phyloP scores from a whole-genome alignment of 2,797 vertebrate genomes.

The Phrynocephalus guinanensis region DNA sequence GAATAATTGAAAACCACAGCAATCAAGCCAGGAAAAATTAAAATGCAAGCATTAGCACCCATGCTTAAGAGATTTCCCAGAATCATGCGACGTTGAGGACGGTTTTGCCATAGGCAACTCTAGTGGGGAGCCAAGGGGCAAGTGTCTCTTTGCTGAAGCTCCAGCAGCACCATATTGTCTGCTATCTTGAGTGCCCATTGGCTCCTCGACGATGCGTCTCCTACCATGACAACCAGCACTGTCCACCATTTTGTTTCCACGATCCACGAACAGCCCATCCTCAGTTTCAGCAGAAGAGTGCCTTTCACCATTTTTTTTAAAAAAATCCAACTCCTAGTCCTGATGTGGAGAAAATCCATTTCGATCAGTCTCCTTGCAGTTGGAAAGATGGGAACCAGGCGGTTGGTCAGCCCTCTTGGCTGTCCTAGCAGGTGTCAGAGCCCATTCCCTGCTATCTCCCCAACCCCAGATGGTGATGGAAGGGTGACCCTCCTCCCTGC shows the following conservation, averaged over 20 bases:
- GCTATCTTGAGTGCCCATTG: not conserved
- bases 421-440: not conserved
- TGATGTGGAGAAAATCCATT: not conserved
- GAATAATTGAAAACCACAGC: conserved; percentile 22
- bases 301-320: not conserved
- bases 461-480: not conserved
- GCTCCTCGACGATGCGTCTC: not conserved
- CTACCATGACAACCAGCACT: not conserved
- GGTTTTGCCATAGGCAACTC: not conserved
- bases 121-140: not conserved
- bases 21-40: conserved; percentile 25
- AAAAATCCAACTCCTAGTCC: not conserved
- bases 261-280: not conserved
- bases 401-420: not conserved
- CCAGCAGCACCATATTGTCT: not conserved
- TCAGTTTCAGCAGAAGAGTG: not conserved
- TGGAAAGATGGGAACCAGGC: not conserved
- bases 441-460: not conserved
- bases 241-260: conserved; percentile 2
- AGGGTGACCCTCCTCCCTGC: not conserved
- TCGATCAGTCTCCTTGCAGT: not conserved
- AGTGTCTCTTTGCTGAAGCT: not conserved
- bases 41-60: conserved; percentile 40
- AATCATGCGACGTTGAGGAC: conserved; percentile 35
- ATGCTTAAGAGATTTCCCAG: conserved; percentile 38